These are phyloP conservation scores for Aleadryas rufinucha DNA, from an alignment of 2,113 vertebrate species.

Conservation along the genomic window DNA sequence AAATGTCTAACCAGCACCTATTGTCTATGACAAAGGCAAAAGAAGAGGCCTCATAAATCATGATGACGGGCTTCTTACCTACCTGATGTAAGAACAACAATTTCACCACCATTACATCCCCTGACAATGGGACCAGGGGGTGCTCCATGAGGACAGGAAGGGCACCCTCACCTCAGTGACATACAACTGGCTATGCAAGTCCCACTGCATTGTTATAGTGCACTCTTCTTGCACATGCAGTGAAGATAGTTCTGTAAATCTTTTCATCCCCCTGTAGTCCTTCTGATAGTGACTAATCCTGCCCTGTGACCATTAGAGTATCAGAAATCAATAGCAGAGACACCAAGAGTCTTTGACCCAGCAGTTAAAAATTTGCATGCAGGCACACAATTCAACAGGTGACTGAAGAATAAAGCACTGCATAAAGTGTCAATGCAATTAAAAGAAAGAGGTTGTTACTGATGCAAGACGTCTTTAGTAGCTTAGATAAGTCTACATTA, in stretches of 20 bases:
- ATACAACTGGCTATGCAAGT: rapidly evolving
- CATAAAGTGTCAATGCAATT: background rate
- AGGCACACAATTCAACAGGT: background rate
- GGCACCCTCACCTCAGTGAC: background rate
- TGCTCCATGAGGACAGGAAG: background rate
- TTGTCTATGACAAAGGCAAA: background rate
- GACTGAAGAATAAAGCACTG: background rate
- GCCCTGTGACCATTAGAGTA: background rate
- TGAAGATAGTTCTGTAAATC: background rate
- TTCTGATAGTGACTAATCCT: background rate
- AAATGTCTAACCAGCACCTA: background rate
- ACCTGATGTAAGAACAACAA: background rate
- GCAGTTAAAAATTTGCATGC: background rate
- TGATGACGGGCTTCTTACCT: background rate
- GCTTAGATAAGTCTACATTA: background rate
- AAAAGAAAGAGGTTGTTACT: background rate
- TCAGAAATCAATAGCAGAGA: background rate
- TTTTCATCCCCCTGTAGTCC: background rate
- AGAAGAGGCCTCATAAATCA: background rate
- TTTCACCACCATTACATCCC: background rate
- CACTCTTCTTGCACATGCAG: background rate
- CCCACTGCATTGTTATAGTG: background rate
- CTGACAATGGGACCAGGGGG: background rate
- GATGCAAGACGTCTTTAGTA: background rate
- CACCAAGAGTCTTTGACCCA: background rate